These are phyloP conservation scores for Pluvianellus socialis DNA, from an alignment of 2,113 vertebrate species.

Conservation along the genomic window DNA sequence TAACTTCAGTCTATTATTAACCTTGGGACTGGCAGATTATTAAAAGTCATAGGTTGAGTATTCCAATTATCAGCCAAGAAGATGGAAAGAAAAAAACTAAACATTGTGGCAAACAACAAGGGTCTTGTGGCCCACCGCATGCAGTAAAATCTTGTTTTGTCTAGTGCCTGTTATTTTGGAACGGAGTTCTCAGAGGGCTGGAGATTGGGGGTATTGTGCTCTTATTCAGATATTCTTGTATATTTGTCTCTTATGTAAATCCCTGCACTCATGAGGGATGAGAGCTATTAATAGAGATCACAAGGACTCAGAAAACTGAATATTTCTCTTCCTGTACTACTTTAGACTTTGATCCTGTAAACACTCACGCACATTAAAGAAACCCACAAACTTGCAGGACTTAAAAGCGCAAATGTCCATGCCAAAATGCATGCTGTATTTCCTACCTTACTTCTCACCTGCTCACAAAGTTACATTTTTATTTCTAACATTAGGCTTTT, in stretches of 20 bases:
- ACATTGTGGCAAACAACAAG: background rate
- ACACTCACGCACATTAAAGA: background rate
- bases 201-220: background rate
- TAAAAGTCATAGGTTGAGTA: constrained; percentile 50
- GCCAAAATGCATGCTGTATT: background rate
- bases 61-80: constrained; percentile 42
- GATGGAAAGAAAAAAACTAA: constrained; percentile 32
- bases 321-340: background rate
- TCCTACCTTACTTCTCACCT: background rate
- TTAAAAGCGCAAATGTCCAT: background rate
- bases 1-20: constrained; percentile 37
- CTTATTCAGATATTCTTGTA: background rate
- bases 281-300: constrained; percentile 36
- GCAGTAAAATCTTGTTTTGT: background rate
- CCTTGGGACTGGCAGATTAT: constrained; percentile 31
- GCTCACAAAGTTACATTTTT: background rate
- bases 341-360: constrained; percentile 10
- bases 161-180: background rate
- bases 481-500: background rate
- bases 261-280: background rate
- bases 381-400: background rate
- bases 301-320: background rate
- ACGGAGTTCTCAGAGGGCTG: background rate
- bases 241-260: constrained; percentile 46
- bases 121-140: background rate